Conservation (phyloP, 2,888 invertebrate species). For the Parthenolecanium corni region DNA sequence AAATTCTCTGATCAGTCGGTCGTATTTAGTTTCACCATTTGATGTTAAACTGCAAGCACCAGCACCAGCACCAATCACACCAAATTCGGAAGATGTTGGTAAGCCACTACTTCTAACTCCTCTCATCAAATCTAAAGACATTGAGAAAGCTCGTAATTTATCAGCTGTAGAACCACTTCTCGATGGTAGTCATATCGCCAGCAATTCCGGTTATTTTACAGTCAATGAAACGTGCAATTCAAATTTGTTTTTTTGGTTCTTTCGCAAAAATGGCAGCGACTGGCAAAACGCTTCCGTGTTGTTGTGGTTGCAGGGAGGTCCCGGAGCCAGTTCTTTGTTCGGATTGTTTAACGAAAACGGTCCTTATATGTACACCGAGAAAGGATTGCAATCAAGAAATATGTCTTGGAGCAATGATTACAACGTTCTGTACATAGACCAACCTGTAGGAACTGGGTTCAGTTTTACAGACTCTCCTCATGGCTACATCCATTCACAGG, state of each 20-base stretch:
- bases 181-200: slow-evolving; percentile 39
- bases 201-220: slow-evolving; percentile 53
- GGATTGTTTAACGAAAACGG: slow-evolving; percentile 78
- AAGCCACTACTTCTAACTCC: slow-evolving; percentile 16
- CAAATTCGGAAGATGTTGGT: not conserved
- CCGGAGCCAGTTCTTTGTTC: slow-evolving; percentile 65
- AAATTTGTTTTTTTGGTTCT: too few species aligned
- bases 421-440: slow-evolving; percentile 78
- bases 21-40: too few species aligned
- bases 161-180: not conserved
- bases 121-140: not conserved
- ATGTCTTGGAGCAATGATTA: slow-evolving; percentile 70
- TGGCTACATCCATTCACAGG: slow-evolving; percentile 69
- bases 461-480: slow-evolving; percentile 63
- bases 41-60: too few species aligned
- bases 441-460: slow-evolving; percentile 84
- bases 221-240: too few species aligned
- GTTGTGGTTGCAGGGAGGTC: slow-evolving; percentile 74
- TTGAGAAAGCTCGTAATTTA: not conserved
- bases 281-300: slow-evolving; percentile 41
- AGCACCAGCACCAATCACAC: not conserved
- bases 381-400: slow-evolving; percentile 44
- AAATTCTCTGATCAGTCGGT: too few species aligned
- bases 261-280: slow-evolving; percentile 40
- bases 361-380: slow-evolving; percentile 48